Evolutionary conservation across 2,888 invertebrate genomes (phyloP), one percentile per base, ranked within the genome.

Genomic region (Anticlea derivata): DNA sequence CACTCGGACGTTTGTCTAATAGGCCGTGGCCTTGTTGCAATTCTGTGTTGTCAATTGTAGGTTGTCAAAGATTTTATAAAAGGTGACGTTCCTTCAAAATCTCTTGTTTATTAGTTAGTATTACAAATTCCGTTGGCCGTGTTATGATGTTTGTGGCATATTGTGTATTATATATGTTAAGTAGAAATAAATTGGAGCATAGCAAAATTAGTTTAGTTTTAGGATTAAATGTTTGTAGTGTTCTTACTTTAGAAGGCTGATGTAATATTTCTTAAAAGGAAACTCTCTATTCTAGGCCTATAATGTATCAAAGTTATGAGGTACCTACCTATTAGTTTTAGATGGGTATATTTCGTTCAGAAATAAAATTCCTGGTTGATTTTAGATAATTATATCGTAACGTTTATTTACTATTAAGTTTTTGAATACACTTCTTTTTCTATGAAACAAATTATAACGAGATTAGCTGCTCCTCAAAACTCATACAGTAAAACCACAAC

Each of bases 31-130:
- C 29, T 23, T 31, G 31, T 23, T 31, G 38, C 31, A 31, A 31
- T 38, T 43, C 7, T 44, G 38, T 52, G 45, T 51, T 49, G 47
- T 52, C 48, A 55, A 56, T 50, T 52, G 47, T 55, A 50, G 48
- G 34, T 34, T 35, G 27, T 40, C 20, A 39, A 47, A 20, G 33
- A n/a, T 27, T 31, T 20, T 37, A 29, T 31, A 13, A 13, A 34
- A 10, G 22, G 27, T 37, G 24, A 41, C 41, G 41, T 43, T 50
- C 43, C 43, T 50, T 40, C 11, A 22, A 31, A 34, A 48, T 39
- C 11, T 31, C 46, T 20, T 20, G 20, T 33, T 23, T 31, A 31
- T n/a, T 27, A 4, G 17, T 27, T 38, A 7, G 11, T 13, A 12
- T 47, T 26, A 20, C 26, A 34, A 22, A 27, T 30, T 49, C 24